Evolutionary conservation across 1,140 invertebrate species (phyloP).

Genomic region (Grapholita molesta): DNA sequence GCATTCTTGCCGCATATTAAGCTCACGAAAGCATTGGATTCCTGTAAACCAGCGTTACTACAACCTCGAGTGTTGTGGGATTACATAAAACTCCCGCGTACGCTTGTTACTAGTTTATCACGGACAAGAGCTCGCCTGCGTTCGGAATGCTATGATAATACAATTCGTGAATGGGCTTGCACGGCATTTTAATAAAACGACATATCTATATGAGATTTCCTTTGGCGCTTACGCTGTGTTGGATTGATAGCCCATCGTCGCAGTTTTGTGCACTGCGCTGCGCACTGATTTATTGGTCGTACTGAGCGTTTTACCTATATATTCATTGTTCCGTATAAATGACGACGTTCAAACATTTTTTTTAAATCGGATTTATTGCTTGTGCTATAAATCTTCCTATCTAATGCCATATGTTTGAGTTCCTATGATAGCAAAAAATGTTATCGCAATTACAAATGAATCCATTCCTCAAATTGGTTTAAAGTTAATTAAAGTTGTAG

Average conservation of each 20-base stretch:
- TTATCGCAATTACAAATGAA: background rate
- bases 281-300: conserved; percentile 54
- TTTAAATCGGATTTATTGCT: background rate
- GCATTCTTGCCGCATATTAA: background rate
- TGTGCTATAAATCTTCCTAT: background rate
- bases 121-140: background rate
- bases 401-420: background rate
- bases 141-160: background rate
- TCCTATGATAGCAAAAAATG: background rate
- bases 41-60: background rate
- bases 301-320: conserved; percentile 24
- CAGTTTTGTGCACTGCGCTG: conserved; percentile 51
- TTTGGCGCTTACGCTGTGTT: conserved; percentile 42
- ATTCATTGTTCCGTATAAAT: conserved; percentile 18
- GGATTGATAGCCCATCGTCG: conserved; percentile 33
- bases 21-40: background rate
- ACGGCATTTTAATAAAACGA: background rate
- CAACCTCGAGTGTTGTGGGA: background rate
- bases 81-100: background rate
- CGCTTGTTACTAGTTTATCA: background rate
- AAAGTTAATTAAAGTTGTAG: too few species aligned
- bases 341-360: background rate
- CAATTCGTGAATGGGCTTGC: background rate
- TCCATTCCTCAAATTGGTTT: too few species aligned
- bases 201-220: conserved; percentile 6